Evolutionary conservation across 2,888 invertebrate species (phyloP).

Genomic region (Pammene fasciana): DNA sequence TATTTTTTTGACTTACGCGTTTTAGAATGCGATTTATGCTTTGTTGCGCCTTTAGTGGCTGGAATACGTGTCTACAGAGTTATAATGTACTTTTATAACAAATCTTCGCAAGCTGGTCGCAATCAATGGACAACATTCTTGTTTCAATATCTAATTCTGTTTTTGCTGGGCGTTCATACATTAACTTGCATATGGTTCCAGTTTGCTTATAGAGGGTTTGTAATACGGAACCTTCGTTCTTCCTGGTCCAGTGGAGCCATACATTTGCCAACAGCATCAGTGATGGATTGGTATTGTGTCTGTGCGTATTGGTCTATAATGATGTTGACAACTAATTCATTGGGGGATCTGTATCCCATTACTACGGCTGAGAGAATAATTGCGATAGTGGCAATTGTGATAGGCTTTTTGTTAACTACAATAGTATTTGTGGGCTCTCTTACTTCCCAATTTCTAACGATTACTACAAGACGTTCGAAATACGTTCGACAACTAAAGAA

Average conservation of each 20-base stretch:
- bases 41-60: conserved; percentile 69
- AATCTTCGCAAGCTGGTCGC: conserved; percentile 75
- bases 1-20: conserved; percentile 58
- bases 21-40: conserved; percentile 59
- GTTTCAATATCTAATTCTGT: conserved; percentile 74
- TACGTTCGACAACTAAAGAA: conserved; percentile 72
- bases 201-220: conserved; percentile 67
- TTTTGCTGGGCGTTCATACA: conserved; percentile 73
- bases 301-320: conserved; percentile 77
- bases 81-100: conserved; percentile 69
- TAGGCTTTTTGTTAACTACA: conserved; percentile 77
- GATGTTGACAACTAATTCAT: conserved; percentile 74
- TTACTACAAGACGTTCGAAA: conserved; percentile 73
- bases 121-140: conserved; percentile 79
- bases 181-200: conserved; percentile 78
- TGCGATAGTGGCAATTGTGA: conserved; percentile 66
- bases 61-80: conserved; percentile 72
- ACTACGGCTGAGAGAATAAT: conserved; percentile 70
- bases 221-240: conserved; percentile 62
- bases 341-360: conserved; percentile 76
- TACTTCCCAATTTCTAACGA: conserved; percentile 78
- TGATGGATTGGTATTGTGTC: conserved; percentile 75
- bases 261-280: conserved; percentile 68
- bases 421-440: conserved; percentile 79
- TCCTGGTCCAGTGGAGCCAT: conserved; percentile 72